phyloP scores from a whole-genome alignment of 2,113 vertebrate species.

The Diglossa brunneiventris region DNA sequence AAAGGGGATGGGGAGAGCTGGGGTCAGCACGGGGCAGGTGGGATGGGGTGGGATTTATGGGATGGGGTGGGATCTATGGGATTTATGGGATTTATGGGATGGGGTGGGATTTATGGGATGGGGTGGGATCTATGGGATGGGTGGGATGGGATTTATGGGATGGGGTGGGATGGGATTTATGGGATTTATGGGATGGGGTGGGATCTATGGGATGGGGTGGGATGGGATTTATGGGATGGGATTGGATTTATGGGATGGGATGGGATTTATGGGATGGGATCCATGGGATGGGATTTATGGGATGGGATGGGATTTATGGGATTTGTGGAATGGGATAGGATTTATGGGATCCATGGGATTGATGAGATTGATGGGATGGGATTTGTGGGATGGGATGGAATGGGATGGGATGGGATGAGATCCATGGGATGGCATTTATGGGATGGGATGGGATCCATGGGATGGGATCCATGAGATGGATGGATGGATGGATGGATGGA shows the following conservation, averaged over 20 bases:
- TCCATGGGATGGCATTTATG: neutral
- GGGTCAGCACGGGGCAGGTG: accelerated
- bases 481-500: no score
- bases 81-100: neutral
- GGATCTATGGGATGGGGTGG: neutral
- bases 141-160: neutral
- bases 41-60: neutral
- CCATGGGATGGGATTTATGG: no score
- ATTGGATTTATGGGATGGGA: accelerated
- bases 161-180: no score
- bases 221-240: neutral
- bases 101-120: no score
- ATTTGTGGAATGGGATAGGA: no score
- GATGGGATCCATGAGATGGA: neutral
- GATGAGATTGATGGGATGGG: no score
- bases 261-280: neutral
- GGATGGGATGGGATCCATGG: neutral
- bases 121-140: no score
- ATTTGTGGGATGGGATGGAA: no score
- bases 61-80: neutral
- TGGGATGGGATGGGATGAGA: no score
- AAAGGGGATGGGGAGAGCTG: neutral
- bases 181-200: no score
- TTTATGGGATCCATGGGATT: no score
- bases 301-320: no score